Percentiles rank a stretch among this genome's conserved stretches.
These are phyloP conservation scores for Pogona vitticeps DNA, from an alignment of 2,113 vertebrate species.

Conservation along the genomic window DNA sequence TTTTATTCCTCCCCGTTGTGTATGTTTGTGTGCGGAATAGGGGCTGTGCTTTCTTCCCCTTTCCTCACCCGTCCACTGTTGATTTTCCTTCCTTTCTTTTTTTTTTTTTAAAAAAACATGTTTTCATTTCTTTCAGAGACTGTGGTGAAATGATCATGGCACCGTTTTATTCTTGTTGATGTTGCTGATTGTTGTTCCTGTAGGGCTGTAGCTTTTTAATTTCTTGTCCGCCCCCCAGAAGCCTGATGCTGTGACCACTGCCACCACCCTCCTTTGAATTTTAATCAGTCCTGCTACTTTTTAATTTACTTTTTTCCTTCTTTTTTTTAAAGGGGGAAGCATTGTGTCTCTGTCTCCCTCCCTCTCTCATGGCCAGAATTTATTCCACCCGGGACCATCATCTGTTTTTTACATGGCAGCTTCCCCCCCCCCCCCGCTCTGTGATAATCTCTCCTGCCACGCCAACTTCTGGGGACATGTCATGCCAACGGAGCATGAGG, in stretches of 20 bases:
- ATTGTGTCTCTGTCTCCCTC: neutral
- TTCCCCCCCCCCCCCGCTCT: no score
- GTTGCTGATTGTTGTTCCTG: slow-evolving; percentile 12
- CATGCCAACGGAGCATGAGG: neutral
- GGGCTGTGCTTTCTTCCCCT: no score
- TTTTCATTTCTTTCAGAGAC: neutral
- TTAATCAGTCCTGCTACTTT: slow-evolving; percentile 13
- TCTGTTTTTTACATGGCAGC: neutral
- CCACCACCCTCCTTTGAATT: neutral
- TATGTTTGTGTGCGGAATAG: neutral
- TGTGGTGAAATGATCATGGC: slow-evolving; percentile 12
- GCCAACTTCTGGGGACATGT: neutral
- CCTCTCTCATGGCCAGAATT: neutral
- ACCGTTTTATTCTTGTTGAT: neutral
- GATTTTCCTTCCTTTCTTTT: neutral
- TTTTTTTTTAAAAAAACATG: neutral
- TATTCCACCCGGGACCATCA: neutral
- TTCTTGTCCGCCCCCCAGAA: neutral
- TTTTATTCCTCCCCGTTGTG: neutral
- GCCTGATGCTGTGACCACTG: neutral
- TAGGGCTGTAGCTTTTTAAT: slow-evolving; percentile 18
- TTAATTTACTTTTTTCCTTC: no score
- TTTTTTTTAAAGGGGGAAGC: neutral
- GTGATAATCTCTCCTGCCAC: neutral
- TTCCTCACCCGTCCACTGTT: neutral